Evolutionary conservation across 2,113 vertebrate genomes (phyloP).

Genomic region (Pogona vitticeps): DNA sequence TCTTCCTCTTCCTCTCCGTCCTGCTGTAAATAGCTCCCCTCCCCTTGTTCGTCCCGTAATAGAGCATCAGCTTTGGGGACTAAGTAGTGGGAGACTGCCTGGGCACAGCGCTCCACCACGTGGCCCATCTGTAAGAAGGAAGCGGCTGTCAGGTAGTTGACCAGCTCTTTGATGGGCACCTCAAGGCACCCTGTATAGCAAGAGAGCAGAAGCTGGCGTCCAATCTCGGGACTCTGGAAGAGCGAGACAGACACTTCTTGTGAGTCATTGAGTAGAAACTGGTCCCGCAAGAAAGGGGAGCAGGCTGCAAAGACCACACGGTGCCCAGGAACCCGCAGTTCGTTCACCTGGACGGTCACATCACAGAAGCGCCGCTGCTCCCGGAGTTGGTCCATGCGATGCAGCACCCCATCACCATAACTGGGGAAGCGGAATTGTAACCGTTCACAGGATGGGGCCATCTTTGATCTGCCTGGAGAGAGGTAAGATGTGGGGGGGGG

Average conservation of each 20-base stretch:
- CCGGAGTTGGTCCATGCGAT: conserved; percentile 70
- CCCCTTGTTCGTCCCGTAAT: not conserved
- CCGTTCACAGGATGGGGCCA: conserved; percentile 49
- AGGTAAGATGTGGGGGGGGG: not conserved
- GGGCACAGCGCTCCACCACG: conserved; percentile 71
- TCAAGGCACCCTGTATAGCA: conserved; percentile 75
- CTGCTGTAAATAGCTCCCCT: conserved; percentile 28
- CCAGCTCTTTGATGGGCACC: conserved; percentile 69
- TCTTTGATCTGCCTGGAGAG: not conserved
- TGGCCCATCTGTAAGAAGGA: conserved; percentile 74
- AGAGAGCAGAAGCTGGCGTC: conserved; percentile 68
- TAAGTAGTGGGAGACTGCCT: conserved; percentile 68
- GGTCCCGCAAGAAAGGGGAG: conserved; percentile 74
- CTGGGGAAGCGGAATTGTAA: conserved; percentile 64
- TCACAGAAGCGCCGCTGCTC: conserved; percentile 70
- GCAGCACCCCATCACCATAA: conserved; percentile 64
- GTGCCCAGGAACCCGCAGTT: conserved; percentile 67
- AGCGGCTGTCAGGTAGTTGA: conserved; percentile 73
- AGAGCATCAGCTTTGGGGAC: conserved; percentile 45
- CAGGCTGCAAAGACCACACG: conserved; percentile 74
- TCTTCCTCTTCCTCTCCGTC: not conserved
- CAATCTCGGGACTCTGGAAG: conserved; percentile 64
- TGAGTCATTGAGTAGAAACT: conserved; percentile 72
- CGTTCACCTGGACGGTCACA: conserved; percentile 64
- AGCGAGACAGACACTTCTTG: conserved; percentile 62